Percentiles rank a stretch among this genome's conserved stretches.
phyloP scores from a whole-genome alignment of 2,888 invertebrate species.

The Xanthorhoe spadicearia region DNA sequence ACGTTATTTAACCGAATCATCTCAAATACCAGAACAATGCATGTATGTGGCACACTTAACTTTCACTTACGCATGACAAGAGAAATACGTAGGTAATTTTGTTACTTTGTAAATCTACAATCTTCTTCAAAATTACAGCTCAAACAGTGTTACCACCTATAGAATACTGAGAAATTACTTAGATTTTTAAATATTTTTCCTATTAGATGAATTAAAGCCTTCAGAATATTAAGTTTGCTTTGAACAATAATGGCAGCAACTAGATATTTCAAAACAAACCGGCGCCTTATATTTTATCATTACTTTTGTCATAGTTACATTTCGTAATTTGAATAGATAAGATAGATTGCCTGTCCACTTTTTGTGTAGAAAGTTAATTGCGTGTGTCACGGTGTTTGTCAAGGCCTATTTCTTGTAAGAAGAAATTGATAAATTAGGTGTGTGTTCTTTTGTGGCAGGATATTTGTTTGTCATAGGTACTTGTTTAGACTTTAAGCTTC shows the following conservation, averaged over 20 bases:
- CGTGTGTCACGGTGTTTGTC: slow-evolving; percentile 30
- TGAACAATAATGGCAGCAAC: background rate
- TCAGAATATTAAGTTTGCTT: too few species aligned
- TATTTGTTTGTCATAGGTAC: background rate
- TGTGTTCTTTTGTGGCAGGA: background rate
- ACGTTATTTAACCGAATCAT: slow-evolving; percentile 27
- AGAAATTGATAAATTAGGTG: slow-evolving; percentile 8
- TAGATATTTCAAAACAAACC: background rate
- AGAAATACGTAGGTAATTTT: slow-evolving; percentile 52
- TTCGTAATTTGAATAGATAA: slow-evolving; percentile 35
- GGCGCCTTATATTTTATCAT: slow-evolving; percentile 24
- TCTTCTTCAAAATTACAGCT: slow-evolving; percentile 35
- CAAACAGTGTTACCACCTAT: slow-evolving; percentile 27
- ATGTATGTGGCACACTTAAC: slow-evolving; percentile 51
- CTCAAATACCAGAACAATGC: slow-evolving; percentile 50
- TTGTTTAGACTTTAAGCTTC: background rate
- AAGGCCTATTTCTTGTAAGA: slow-evolving; percentile 22
- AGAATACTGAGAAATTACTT: background rate
- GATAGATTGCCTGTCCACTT: slow-evolving; percentile 36
- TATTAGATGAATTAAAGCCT: too few species aligned
- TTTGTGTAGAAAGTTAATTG: slow-evolving; percentile 40
- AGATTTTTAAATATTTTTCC: too few species aligned
- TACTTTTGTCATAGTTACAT: slow-evolving; percentile 25
- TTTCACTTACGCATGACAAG: slow-evolving; percentile 52
- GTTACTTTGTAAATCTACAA: slow-evolving; percentile 49